Evolutionary conservation across 2,888 invertebrate genomes (phyloP).

Genomic region (Chalcosyrphus nemorum): DNA sequence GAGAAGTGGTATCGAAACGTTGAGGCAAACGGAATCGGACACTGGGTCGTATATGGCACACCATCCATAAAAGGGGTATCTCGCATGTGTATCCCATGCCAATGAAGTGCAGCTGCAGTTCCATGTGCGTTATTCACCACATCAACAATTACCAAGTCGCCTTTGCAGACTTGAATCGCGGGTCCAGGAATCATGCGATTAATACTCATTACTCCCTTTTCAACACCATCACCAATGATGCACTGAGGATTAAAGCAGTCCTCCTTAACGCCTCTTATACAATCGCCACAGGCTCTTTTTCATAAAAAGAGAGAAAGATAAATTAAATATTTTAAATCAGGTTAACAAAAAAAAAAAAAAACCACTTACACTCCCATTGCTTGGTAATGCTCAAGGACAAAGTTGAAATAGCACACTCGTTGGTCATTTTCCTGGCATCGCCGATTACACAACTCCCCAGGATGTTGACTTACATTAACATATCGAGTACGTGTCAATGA

Average conservation of each 20-base stretch:
- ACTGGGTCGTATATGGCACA: conserved; percentile 91
- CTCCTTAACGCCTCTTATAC: conserved; percentile 78
- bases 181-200: conserved; percentile 83
- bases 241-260: conserved; percentile 83
- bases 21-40: conserved; percentile 88
- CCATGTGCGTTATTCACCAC: conserved; percentile 89
- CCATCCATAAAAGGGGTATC: conserved; percentile 92
- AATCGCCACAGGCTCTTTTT: conserved; percentile 82
- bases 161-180: conserved; percentile 87
- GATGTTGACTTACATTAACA: conserved; percentile 68
- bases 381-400: conserved; percentile 81
- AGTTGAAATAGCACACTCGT: conserved; percentile 81
- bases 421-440: conserved; percentile 73
- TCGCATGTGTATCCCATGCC: conserved; percentile 92
- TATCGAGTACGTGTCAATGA: conserved; percentile 7
- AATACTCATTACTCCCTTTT: conserved; percentile 82
- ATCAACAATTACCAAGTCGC: conserved; percentile 90
- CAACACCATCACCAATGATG: conserved; percentile 82
- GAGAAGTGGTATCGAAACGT: conserved; percentile 87
- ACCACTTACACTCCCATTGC: conserved; percentile 81
- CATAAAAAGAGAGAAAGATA: not conserved
- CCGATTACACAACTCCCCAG: conserved; percentile 78
- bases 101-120: conserved; percentile 91
- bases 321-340: not conserved
- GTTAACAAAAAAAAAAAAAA: no score